Evolutionary conservation across 2,888 invertebrate species (phyloP), one percentile per base, ranked within the genome.

Genomic region (Linnaemya vulpina): DNA sequence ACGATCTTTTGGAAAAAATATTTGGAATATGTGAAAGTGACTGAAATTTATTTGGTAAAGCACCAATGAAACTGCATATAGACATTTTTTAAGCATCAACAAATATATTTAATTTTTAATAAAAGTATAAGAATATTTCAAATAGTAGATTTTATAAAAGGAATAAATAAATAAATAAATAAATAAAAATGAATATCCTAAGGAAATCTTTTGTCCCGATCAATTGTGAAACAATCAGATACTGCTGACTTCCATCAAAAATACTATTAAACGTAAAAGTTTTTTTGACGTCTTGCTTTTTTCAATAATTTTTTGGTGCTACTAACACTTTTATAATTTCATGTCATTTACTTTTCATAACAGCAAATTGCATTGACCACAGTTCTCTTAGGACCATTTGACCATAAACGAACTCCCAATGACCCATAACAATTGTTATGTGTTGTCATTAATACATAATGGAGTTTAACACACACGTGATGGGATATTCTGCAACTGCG

Each of bases 371-470:
- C 83, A 78, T 60, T 43, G 30, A 40, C 78, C 78, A 55, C 74
- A 78, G 67, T 63, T 17, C 83, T 63, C 74, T 13, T 7, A 58
- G 78, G 83, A 83, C 78, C 74, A 75, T 74, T 83, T 83, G 74
- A 53, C 38, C 53, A 74, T 53, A 68, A 78, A 60, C 62, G 62
- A 78, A 83, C 55, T 85, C 78, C 82, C 85, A 67, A 65, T 79
- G 80, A 82, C 67, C 82, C 82, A 78, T 71, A 85, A 82, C 78
- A 62, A 79, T 75, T 70, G 58, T 75, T 78, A 71, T 87, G 81
- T 84, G 74, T 74, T 83, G 74, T 83, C 83, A 87, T 88, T 87
- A 87, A 87, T 86, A 86, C 74, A 75, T 79, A 87, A 87, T 87
- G 85, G 87, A 83, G 83, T 85, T 86, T 63, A 83, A 86, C 78